A percentile compares a stretch with the other conserved stretches of the same genome.
phyloP scores from a whole-genome alignment of 2,888 invertebrate species.

The Acanthosepion esculentum region DNA sequence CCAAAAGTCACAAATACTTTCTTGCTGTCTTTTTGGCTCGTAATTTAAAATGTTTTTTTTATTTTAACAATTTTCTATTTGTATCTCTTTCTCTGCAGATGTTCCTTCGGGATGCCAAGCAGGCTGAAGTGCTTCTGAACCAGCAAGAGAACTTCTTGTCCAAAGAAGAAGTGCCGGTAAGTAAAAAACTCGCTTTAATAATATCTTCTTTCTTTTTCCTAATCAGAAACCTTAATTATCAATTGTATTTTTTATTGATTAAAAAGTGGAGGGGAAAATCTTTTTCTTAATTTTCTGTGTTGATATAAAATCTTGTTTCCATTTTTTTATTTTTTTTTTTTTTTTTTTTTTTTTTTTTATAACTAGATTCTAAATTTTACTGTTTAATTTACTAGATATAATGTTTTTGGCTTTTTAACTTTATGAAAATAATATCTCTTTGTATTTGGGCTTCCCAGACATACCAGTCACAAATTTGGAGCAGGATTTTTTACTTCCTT shows the following conservation, averaged over 20 bases:
- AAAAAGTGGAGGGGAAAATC: too few relatives aligned
- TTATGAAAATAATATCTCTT: background rate
- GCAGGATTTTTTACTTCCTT: background rate
- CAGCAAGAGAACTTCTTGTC: constrained; percentile 98
- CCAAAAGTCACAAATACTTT: too few relatives aligned
- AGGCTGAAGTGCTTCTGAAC: constrained; percentile 96
- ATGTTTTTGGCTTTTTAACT: too few relatives aligned
- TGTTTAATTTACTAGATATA: too few relatives aligned
- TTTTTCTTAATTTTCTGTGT: too few relatives aligned
- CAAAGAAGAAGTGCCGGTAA: constrained; percentile 94
- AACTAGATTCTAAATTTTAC: too few relatives aligned
- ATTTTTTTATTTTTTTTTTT: too few relatives aligned
- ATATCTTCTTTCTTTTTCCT: background rate
- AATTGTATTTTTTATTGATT: too few relatives aligned
- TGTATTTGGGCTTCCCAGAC: background rate
- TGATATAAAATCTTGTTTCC: too few relatives aligned
- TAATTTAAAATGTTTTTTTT: background rate
- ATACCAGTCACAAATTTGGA: background rate
- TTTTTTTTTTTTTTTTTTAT: too few relatives aligned
- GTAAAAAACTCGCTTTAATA: constrained; percentile 58
- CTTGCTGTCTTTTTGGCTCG: background rate
- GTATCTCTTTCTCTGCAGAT: constrained; percentile 77
- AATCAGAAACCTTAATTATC: too few relatives aligned
- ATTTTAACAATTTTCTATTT: background rate
- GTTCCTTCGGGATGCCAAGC: constrained; percentile 95